Base-by-base conservation (phyloP, 1,140 invertebrate genomes). In the Magallana ariakensis region DNA sequence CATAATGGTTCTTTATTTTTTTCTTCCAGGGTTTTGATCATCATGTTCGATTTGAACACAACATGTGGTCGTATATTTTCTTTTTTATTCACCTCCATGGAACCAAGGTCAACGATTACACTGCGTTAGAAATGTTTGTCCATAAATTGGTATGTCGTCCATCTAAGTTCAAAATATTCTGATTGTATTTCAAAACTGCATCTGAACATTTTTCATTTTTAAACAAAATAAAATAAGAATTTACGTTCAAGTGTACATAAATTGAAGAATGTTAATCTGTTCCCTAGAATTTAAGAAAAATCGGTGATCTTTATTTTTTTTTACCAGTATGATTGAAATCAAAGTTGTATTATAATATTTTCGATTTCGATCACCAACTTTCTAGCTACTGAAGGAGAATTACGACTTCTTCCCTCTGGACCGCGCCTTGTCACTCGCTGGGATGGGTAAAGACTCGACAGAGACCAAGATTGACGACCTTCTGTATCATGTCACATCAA, bases 21-120 rank as follows among this genome's bases (percentile, higher is more conserved):
- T 87, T n/a, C 13, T 85, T 89, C 3, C 89, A 94, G 93, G 94
- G 94, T 0, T 95, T 95, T 89, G 93, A 94, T 13, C 92, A 94
- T 81, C 94, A 95, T 89, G 94, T 94, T 10, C 87, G 91, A 53
- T 80, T 91, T 19, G 94, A 95, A 87, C 94, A 95, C 90, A 94
- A 94, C 87, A 94, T 94, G 92, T 95, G 94, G 94, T 90, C 94
- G 7, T 95, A 95, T 89, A 92, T 95, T 7, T 95, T 94, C 91
- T 95, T 94, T 92, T 95, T 95, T 87, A 94, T 95, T 60, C 94
- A 95, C 86, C 91, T 95, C 11, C 92, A 94, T 88, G 94, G 94
- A 1, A 95, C 94, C 10, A 95, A 94, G 83, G 89, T 92, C 46
- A 95, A 94, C 70, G 94, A 95, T 88, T 95, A 94, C 91, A 94